Percentiles rank a stretch among this genome's conserved stretches.
These are phyloP conservation scores for Ceyx cyanopectus DNA, from an alignment of 2,113 vertebrate species.

Conservation along the genomic window DNA sequence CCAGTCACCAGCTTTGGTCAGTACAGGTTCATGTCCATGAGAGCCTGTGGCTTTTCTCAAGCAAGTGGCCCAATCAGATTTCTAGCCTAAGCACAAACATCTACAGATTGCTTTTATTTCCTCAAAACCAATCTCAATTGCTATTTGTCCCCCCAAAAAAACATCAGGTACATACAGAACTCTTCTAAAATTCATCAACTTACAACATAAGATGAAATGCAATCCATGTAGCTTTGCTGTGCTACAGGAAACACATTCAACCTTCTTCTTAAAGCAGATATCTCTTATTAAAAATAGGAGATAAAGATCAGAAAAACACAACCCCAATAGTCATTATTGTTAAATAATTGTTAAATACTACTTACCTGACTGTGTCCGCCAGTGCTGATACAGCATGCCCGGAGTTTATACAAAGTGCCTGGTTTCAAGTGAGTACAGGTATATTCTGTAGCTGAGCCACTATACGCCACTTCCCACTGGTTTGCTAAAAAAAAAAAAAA, in stretches of 20 bases:
- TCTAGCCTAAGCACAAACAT: background rate
- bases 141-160: background rate
- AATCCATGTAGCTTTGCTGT: background rate
- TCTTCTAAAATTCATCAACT: background rate
- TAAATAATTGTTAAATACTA: background rate
- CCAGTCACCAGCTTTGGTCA: background rate
- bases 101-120: background rate
- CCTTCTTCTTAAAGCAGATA: background rate
- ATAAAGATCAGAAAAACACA: background rate
- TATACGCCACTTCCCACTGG: constrained; percentile 93
- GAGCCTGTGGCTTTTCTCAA: background rate
- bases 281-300: background rate
- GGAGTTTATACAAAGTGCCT: constrained; percentile 91
- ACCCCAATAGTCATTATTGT: rapidly evolving
- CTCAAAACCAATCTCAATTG: background rate
- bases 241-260: background rate
- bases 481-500: constrained; percentile 76
- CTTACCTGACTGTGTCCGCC: constrained; percentile 95
- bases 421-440: constrained; percentile 90
- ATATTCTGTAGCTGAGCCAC: constrained; percentile 89
- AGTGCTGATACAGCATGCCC: constrained; percentile 93
- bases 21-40: background rate
- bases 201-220: background rate
- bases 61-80: background rate
- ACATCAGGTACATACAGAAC: background rate